These are phyloP conservation scores for Anser cygnoides DNA, from an alignment of 2,113 vertebrate species.

Conservation along the genomic window DNA sequence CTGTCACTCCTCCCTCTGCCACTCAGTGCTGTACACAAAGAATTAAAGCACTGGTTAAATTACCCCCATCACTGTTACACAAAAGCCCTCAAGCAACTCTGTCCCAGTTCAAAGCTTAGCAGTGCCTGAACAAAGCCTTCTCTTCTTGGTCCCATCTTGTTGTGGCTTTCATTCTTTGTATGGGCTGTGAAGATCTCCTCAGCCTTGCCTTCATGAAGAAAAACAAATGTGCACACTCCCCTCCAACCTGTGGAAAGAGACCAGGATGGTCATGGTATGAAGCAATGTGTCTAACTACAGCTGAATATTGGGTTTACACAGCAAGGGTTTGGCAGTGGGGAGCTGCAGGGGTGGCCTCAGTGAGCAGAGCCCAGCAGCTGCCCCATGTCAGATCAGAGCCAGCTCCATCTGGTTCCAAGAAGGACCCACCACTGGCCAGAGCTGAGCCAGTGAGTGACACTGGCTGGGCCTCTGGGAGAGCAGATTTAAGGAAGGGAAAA, in stretches of 20 bases:
- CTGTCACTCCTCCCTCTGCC: neutral
- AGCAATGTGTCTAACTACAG: neutral
- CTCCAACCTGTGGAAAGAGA: neutral
- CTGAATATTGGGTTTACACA: neutral
- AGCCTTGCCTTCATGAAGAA: neutral
- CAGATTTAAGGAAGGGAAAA: no score
- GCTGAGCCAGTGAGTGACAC: no score
- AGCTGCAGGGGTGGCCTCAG: no score
- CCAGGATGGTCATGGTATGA: fast-evolving
- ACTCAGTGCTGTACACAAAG: neutral
- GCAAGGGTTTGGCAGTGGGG: no score
- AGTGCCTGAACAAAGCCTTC: slow-evolving; percentile 39
- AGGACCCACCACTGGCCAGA: no score
- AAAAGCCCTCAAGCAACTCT: slow-evolving; percentile 12
- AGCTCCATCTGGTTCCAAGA: no score
- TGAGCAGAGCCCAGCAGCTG: no score
- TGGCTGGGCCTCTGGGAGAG: no score
- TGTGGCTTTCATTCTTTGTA: neutral
- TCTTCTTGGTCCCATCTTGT: slow-evolving; percentile 11
- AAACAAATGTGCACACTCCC: neutral
- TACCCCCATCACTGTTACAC: neutral
- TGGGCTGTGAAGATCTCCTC: neutral
- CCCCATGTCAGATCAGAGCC: no score
- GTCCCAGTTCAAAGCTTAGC: neutral
- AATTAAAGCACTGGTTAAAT: neutral